A percentile compares a stretch with the other conserved stretches of the same genome.
These are phyloP conservation scores for Hippopotamyrus pictus DNA, from an alignment of 2,797 vertebrate species.

Conservation along the genomic window DNA sequence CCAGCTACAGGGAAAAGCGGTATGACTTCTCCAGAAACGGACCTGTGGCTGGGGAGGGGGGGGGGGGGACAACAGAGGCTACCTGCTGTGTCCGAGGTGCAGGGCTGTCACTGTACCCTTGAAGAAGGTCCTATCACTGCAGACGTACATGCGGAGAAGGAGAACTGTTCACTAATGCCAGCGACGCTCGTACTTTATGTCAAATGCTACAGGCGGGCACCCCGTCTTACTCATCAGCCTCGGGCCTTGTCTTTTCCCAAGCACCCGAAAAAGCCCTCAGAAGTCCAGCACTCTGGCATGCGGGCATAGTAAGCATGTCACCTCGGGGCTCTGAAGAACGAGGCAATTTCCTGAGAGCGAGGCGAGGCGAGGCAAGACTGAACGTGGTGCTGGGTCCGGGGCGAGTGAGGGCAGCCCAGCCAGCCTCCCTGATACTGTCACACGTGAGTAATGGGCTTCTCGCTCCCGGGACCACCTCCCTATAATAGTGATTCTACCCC, in stretches of 20 bases:
- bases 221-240: background rate
- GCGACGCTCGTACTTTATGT: background rate
- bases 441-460: constrained; percentile 70
- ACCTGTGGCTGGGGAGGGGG: background rate
- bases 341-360: constrained; percentile 69
- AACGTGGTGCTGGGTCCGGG: constrained; percentile 41
- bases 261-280: background rate
- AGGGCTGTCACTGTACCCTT: background rate
- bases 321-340: constrained; percentile 68
- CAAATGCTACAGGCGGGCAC: background rate
- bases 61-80: background rate
- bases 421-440: constrained; percentile 69
- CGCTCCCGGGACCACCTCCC: constrained; percentile 57
- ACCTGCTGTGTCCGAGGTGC: background rate
- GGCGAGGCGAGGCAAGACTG: constrained; percentile 32
- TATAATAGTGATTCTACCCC: constrained; percentile 69
- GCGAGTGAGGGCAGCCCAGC: constrained; percentile 39
- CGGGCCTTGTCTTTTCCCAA: background rate
- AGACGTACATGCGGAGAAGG: background rate
- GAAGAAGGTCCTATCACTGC: background rate
- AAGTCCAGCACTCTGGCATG: constrained; percentile 47
- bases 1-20: background rate
- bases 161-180: background rate
- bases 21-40: background rate
- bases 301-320: constrained; percentile 65